A percentile compares a stretch with the other conserved stretches of the same genome.
Conservation (phyloP, 2,797 vertebrate genomes). For the Ceyx erithaca region DNA sequence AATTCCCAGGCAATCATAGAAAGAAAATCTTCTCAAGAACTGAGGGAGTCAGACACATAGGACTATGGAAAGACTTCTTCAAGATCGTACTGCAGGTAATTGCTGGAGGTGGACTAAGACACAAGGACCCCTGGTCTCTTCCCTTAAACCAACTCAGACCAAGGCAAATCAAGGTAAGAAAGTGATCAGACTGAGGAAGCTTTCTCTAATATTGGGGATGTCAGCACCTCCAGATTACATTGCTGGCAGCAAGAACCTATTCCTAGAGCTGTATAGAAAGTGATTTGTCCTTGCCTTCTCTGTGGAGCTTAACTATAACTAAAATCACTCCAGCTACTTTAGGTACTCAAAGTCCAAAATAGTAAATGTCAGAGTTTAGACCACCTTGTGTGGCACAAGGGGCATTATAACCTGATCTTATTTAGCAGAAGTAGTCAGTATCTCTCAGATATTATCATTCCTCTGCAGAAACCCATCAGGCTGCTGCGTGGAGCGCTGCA, state of each 20-base stretch:
- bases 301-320: not conserved
- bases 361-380: not conserved
- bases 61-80: not conserved
- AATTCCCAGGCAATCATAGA: not conserved
- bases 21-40: not conserved
- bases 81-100: not conserved
- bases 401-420: not conserved
- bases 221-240: not conserved
- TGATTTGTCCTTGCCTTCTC: not conserved
- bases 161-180: not conserved
- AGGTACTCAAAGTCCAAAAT: not conserved
- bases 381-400: not conserved
- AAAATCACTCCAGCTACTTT: not conserved
- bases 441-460: slow-evolving; percentile 4
- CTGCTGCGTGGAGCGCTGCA: not conserved
- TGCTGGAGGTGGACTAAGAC: not conserved
- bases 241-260: not conserved
- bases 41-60: not conserved
- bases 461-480: slow-evolving; percentile 14
- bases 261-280: not conserved
- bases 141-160: not conserved
- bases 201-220: not conserved
- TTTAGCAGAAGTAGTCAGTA: not conserved
- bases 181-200: not conserved
- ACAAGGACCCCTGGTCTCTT: fast-evolving